phyloP scores from a whole-genome alignment of 2,888 invertebrate species.

The Diaprepes abbreviatus region DNA sequence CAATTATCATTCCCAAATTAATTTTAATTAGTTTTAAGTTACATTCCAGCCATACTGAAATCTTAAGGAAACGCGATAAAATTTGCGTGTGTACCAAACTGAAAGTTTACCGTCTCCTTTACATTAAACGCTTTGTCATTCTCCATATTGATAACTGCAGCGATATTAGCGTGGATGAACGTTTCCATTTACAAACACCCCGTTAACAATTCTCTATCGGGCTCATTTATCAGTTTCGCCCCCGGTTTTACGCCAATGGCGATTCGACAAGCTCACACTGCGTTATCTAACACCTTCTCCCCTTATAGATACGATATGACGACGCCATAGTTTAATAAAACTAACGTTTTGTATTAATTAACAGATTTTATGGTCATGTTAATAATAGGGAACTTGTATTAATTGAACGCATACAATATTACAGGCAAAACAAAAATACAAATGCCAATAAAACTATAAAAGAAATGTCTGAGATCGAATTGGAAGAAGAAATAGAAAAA shows the following conservation, averaged over 20 bases:
- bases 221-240: slow-evolving; percentile 55
- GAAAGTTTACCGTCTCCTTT: slow-evolving; percentile 24
- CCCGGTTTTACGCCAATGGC: slow-evolving; percentile 64
- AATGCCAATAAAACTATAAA: too few relatives aligned
- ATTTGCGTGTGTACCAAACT: slow-evolving; percentile 7
- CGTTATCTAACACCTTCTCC: slow-evolving; percentile 64
- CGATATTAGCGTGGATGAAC: slow-evolving; percentile 41
- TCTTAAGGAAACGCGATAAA: slow-evolving; percentile 28
- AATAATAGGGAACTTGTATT: slow-evolving; percentile 5
- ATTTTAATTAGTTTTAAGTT: slow-evolving; percentile 11
- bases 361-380: slow-evolving; percentile 36
- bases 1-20: neutral
- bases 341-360: slow-evolving; percentile 44
- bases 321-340: slow-evolving; percentile 46
- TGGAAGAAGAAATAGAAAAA: too few relatives aligned
- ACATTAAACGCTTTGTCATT: slow-evolving; percentile 50
- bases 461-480: too few relatives aligned
- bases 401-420: too few relatives aligned
- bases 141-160: slow-evolving; percentile 52
- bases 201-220: slow-evolving; percentile 51
- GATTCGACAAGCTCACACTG: slow-evolving; percentile 64
- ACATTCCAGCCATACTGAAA: neutral
- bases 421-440: too few relatives aligned
- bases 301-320: slow-evolving; percentile 35
- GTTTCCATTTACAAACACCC: slow-evolving; percentile 50